Conservation (phyloP, 2,888 invertebrate genomes). For the Caenorhabditis afra region DNA sequence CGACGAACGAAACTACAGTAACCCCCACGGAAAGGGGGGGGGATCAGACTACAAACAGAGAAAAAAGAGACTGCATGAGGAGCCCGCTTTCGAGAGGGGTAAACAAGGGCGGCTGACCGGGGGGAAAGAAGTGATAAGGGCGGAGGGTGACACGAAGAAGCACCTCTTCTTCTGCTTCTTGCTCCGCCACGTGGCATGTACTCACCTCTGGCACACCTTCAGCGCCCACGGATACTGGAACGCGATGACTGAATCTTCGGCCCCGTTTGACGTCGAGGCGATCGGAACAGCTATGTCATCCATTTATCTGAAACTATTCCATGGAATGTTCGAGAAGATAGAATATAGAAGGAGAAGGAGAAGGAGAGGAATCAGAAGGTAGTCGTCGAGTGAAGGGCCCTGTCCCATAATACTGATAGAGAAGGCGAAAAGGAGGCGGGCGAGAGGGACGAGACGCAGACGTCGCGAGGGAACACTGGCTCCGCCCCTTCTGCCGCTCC, state of each 20-base stretch:
- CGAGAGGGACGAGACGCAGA: conserved; percentile 19
- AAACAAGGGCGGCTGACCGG: conserved; percentile 31
- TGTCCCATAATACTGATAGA: conserved; percentile 52
- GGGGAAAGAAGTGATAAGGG: conserved; percentile 2
- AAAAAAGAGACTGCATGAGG: conserved; percentile 9
- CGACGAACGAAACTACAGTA: conserved; percentile 20
- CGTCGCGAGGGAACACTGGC: conserved; percentile 23
- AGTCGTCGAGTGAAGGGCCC: conserved; percentile 11
- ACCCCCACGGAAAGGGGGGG: not conserved
- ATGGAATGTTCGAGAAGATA: not conserved
- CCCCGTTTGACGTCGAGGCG: conserved; percentile 56
- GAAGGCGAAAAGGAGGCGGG: conserved; percentile 14
- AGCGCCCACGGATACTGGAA: conserved; percentile 67
- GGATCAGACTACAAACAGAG: conserved; percentile 26
- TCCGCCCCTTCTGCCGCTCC: conserved; percentile 26
- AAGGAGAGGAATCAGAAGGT: conserved; percentile 20
- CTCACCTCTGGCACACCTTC: conserved; percentile 64
- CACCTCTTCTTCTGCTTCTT: no score
- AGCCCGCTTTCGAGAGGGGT: conserved; percentile 33
- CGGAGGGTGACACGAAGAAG: no score
- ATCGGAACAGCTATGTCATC: conserved; percentile 62
- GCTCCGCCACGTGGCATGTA: not conserved
- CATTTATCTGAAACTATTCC: conserved; percentile 13
- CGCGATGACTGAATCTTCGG: conserved; percentile 57
- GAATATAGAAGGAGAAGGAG: conserved; percentile 4